These are phyloP conservation scores for Artibeus lituratus DNA, from an alignment of 2,797 vertebrate genomes.

Conservation along the genomic window DNA sequence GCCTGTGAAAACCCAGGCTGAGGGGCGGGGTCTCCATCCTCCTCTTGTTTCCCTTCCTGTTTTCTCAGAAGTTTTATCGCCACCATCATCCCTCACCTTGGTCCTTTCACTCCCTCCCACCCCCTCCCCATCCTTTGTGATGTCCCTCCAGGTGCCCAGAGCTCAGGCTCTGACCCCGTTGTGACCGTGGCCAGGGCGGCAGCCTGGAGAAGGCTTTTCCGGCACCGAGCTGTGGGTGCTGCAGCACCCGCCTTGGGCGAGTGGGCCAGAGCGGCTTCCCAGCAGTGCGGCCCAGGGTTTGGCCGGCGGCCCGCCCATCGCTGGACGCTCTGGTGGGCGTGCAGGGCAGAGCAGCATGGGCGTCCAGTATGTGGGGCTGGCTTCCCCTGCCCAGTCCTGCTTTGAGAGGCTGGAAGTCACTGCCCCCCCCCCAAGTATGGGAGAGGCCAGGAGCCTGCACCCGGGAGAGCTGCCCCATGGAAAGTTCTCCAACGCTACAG, in stretches of 20 bases:
- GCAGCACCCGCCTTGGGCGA: neutral
- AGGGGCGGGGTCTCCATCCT: accelerated
- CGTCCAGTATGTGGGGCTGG: neutral
- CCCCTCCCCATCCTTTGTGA: neutral
- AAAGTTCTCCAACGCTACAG: neutral
- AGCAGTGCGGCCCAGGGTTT: accelerated
- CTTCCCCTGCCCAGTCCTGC: neutral
- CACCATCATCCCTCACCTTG: neutral
- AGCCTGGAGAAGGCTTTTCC: accelerated
- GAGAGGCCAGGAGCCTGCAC: neutral
- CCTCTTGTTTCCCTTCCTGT: too few species aligned
- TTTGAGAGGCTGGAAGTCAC: neutral
- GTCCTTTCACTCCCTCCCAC: too few species aligned
- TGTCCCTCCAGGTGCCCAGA: neutral
- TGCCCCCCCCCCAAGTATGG: neutral
- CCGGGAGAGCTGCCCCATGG: neutral
- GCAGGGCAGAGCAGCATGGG: too few species aligned
- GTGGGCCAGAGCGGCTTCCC: neutral
- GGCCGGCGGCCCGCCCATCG: accelerated
- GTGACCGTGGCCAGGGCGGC: neutral
- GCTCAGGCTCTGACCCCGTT: neutral
- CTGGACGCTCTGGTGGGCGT: accelerated
- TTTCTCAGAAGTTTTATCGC: accelerated
- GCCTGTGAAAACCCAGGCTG: accelerated
- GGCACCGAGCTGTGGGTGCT: accelerated